Evolutionary conservation across 1,140 invertebrate species (phyloP).

Genomic region (Drosophila sucinea): DNA sequence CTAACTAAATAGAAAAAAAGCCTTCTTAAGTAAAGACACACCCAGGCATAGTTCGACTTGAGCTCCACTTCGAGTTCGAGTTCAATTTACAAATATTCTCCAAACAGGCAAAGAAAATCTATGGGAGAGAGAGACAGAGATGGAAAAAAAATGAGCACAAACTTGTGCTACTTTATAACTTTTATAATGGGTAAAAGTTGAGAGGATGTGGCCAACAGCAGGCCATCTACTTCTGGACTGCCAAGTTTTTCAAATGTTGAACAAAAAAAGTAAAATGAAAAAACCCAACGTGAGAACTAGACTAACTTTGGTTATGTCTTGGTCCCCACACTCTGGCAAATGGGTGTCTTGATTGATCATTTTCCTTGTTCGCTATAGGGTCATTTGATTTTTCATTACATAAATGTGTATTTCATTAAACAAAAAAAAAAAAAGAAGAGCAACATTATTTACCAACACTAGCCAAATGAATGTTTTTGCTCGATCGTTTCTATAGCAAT

Average conservation of each 20-base stretch:
- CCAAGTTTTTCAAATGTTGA: conserved; percentile 73
- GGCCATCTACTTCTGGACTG: conserved; percentile 9
- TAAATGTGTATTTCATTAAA: not conserved
- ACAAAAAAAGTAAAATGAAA: conserved; percentile 41
- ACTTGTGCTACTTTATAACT: conserved; percentile 65
- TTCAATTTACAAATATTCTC: conserved; percentile 73
- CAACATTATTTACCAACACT: no score
- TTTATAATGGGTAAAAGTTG: conserved; percentile 77
- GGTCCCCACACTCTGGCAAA: not conserved
- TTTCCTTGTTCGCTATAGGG: not conserved
- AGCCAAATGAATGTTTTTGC: no score
- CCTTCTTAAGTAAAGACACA: conserved; percentile 27
- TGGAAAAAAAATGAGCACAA: conserved; percentile 11
- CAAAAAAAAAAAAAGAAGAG: no score
- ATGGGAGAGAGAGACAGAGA: not conserved
- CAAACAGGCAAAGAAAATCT: conserved; percentile 27
- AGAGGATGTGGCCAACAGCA: conserved; percentile 33
- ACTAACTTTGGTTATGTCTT: not conserved
- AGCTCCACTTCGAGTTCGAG: conserved; percentile 42
- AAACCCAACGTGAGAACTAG: not conserved
- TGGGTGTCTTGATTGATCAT: not conserved
- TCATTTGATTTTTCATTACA: not conserved
- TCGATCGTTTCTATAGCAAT: no score
- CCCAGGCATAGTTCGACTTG: conserved; percentile 23
- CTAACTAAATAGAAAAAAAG: conserved; percentile 16